These are phyloP conservation scores for Xiphorhynchus elegans DNA, from an alignment of 2,113 vertebrate species.

Conservation along the genomic window DNA sequence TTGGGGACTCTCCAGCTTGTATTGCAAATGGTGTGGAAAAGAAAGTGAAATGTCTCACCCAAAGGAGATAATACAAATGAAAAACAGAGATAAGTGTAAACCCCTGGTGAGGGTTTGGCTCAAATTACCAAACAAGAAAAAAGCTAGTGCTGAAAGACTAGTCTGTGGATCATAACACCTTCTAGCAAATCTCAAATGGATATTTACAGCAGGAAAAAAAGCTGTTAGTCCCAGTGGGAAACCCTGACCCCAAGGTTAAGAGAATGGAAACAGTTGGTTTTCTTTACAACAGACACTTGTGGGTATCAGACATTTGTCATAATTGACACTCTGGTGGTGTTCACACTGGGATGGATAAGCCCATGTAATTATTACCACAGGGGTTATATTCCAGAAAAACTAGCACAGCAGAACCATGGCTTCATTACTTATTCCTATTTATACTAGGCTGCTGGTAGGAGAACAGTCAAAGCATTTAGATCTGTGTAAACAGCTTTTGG, in stretches of 20 bases:
- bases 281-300: conserved; percentile 23
- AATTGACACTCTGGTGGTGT: conserved; percentile 55
- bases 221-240: conserved; percentile 48
- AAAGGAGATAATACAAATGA: conserved; percentile 8
- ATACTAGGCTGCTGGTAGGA: background rate
- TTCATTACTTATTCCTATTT: conserved; percentile 37
- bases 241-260: conserved; percentile 28
- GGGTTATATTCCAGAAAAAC: conserved; percentile 40
- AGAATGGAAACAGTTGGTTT: conserved; percentile 35
- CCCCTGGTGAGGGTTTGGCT: background rate
- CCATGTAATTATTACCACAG: conserved; percentile 56
- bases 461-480: background rate
- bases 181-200: conserved; percentile 17
- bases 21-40: conserved; percentile 41
- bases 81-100: background rate
- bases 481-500: background rate
- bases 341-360: conserved; percentile 47
- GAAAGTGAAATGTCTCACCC: background rate
- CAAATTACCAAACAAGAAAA: conserved; percentile 3
- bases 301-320: conserved; percentile 23
- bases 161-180: conserved; percentile 34
- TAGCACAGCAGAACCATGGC: conserved; percentile 8
- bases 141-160: background rate
- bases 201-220: conserved; percentile 26
- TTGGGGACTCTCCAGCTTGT: background rate